Base-by-base conservation (phyloP, 2,888 invertebrate genomes). In the Crematogaster levior region DNA sequence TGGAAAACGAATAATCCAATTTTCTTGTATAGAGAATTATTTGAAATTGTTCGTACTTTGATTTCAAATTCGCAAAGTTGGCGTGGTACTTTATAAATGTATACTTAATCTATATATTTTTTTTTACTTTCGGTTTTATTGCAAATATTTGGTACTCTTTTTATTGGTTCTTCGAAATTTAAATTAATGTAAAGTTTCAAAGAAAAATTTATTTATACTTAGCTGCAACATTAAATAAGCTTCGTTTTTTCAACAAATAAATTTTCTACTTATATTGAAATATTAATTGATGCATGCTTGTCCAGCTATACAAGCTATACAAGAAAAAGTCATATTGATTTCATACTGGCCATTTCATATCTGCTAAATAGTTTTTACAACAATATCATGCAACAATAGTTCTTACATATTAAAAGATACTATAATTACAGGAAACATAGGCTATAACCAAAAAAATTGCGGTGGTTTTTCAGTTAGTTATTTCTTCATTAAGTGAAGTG, bases 61-160 rank as follows among this genome's bases (percentile, higher is more conserved):
- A 10, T n/a, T 65, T 75, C 15, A 24, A 30, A 53, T 40, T 40
- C 15, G 12, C 15, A 3, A 7, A 75, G n/a, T 51, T 27, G 63
- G 75, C 75, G 40, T 40, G 15, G 37, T 75, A 75, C 75, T 75
- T 63, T 37, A 75, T 27, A 63, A 40, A 48, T 51, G 18, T 15
- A 56, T 58, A 73, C 9, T 46, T 74, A 74, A 46, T 74, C 9
- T 46, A 10, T 58, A n/a, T 56, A 12, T 53, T 30, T 7, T 72
- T 7, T 15, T 1, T n/a, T 46, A 46, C 12, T 15, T 46, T 34
- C 30, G 46, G 3, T 34, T 43, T 30, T 27, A n/a, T n/a, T n/a
- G n/a, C 34, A 58, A 73, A 30, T 58, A n/a, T 58, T 40, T 10
- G n/a, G 5, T 40, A 30, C 3, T 5, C 5, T 51, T 37, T 56